phyloP scores from a whole-genome alignment of 2,797 vertebrate species.

The Macropus fuliginosus region DNA sequence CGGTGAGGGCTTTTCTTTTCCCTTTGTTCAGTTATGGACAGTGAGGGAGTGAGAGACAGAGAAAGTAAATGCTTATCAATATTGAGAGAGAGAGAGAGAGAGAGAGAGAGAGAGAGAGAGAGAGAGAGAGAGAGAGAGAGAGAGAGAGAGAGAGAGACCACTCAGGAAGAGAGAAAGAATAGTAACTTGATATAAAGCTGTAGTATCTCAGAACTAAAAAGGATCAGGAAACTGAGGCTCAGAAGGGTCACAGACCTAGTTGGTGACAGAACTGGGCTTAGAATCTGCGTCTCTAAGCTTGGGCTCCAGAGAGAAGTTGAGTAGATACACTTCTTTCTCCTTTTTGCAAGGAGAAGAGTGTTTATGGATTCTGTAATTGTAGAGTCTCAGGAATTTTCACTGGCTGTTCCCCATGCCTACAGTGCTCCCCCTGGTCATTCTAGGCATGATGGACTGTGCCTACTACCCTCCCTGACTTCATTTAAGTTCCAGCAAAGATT shows the following conservation, averaged over 20 bases:
- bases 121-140: too few species aligned
- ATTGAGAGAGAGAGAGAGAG: not conserved
- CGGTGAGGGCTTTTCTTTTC: too few species aligned
- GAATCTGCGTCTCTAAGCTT: not conserved
- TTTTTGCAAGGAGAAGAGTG: too few species aligned
- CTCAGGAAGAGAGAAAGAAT: not conserved
- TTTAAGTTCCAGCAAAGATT: too few species aligned
- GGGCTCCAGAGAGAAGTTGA: not conserved
- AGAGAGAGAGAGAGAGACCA: not conserved
- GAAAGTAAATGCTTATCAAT: not conserved
- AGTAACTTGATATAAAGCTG: not conserved
- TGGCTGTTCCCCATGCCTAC: too few species aligned
- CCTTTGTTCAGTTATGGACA: not conserved
- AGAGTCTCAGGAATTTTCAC: too few species aligned
- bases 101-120: too few species aligned
- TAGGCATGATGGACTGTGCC: too few species aligned
- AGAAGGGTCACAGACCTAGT: slow-evolving; percentile 15
- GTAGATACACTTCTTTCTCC: not conserved
- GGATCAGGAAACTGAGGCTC: slow-evolving; percentile 16
- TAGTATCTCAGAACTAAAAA: not conserved
- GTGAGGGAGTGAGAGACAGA: not conserved
- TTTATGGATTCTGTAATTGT: too few species aligned
- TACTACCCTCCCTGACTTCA: too few species aligned
- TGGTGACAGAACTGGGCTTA: not conserved
- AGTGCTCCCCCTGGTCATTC: too few species aligned